A percentile compares a stretch with the other conserved stretches of the same genome.
phyloP scores from a whole-genome alignment of 1,140 invertebrate genomes.

The Adoxophyes honmai region DNA sequence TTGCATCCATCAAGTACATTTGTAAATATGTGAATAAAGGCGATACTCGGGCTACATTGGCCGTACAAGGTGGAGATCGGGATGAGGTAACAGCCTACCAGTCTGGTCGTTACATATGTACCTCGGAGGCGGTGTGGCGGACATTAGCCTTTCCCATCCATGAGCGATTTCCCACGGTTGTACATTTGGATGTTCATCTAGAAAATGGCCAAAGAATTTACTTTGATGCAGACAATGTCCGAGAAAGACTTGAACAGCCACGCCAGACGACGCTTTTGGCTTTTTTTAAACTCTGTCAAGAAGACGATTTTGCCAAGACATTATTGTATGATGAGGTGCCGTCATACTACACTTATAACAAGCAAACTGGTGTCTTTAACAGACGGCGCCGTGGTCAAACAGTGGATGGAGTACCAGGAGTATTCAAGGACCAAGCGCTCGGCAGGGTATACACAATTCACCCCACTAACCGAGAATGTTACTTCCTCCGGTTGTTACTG shows the following conservation, averaged over 20 bases:
- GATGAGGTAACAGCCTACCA: constrained; percentile 42
- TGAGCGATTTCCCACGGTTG: constrained; percentile 56
- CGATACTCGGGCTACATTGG: constrained; percentile 21
- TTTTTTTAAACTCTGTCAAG: constrained; percentile 32
- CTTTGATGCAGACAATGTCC: constrained; percentile 31
- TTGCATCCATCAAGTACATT: constrained; percentile 23
- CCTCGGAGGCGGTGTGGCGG: constrained; percentile 69
- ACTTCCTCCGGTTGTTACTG: constrained; percentile 25
- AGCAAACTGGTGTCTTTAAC: constrained; percentile 30
- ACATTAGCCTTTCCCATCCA: constrained; percentile 63
- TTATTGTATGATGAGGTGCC: constrained; percentile 30
- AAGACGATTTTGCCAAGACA: constrained; percentile 31
- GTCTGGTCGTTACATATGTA: constrained; percentile 39
- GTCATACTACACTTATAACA: constrained; percentile 31
- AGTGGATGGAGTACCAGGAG: constrained; percentile 25
- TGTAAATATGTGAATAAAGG: constrained; percentile 26
- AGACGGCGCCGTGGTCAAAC: constrained; percentile 22
- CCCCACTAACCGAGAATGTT: constrained; percentile 27
- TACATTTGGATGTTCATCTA: constrained; percentile 33
- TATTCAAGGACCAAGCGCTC: constrained; percentile 27
- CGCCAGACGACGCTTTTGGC: constrained; percentile 32
- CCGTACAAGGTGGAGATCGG: constrained; percentile 18
- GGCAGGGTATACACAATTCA: constrained; percentile 30
- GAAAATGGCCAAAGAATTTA: constrained; percentile 32
- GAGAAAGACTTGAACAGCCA: constrained; percentile 27